Base-by-base conservation (phyloP, 2,797 vertebrate species). In the Enteromius paludinosus region DNA sequence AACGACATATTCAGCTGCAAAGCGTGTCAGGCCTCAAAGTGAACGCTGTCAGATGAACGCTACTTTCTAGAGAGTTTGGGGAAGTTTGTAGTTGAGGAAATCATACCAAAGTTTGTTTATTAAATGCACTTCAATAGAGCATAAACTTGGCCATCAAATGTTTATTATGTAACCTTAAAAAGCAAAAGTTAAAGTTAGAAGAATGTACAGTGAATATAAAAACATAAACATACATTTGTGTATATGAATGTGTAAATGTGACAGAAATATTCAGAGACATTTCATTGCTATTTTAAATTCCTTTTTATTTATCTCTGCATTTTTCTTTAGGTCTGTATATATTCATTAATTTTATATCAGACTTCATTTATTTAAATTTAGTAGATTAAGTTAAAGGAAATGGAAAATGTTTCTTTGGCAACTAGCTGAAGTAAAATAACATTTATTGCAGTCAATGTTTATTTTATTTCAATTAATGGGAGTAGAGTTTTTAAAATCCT, bases 51-150 rank as follows among this genome's bases (percentile, higher is more conserved):
- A 69, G 62, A 41, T 14, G 11, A 59, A 70, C 8, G 1, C 12
- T 10, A 30, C 20, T 64, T 30, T n/a, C 2, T 15, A 3, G 43
- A 1, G 23, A 79, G 25, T 61, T 33, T 0, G 4, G 38, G 9
- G 18, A 59, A 70, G 78, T 79, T 56, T 70, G n/a, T 47, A 65
- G 45, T 33, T 2, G 35, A 76, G 33, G 7, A 49, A 41, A 52
- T 28, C 33, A 12, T 4, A 15, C 12, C 49, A 8, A 17, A 33
- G 12, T 47, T 25, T 49, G 7, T 18, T 33, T 33, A 43, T 25
- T 15, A 71, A 41, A 45, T 4, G 5, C 11, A 33, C 77, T 43
- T 68, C 2, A 69, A 20, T 14, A 47, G 23, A 71, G 12, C 25
- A 45, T 17, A 9, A 33, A 6, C 17, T 5, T 25, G 12, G 4